Percentiles rank a stretch among this genome's conserved stretches.
These are phyloP conservation scores for Hyperoplus lanceolatus DNA, from an alignment of 2,797 vertebrate species.

Conservation along the genomic window DNA sequence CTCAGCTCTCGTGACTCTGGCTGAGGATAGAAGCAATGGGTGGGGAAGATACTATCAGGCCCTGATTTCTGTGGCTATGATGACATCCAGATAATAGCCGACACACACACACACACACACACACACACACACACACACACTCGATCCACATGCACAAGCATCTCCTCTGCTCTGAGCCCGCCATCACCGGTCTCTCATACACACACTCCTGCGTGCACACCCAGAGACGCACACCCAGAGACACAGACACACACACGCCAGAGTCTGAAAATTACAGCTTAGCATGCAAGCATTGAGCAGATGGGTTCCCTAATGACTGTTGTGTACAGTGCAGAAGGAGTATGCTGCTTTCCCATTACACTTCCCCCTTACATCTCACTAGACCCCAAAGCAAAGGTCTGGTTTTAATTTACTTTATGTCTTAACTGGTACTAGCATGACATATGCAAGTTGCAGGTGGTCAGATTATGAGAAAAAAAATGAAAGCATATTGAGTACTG, in stretches of 20 bases:
- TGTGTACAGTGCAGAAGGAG: constrained; percentile 85
- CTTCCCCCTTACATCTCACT: constrained; percentile 66
- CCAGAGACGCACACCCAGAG: constrained; percentile 40
- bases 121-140: constrained; percentile 33
- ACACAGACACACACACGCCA: constrained; percentile 82
- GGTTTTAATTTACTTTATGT: constrained; percentile 83
- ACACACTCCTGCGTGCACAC: constrained; percentile 40
- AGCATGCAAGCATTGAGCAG: constrained; percentile 88
- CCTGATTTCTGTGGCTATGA: constrained; percentile 86
- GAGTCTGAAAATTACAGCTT: constrained; percentile 88
- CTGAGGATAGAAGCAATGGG: constrained; percentile 80
- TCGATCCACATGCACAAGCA: constrained; percentile 41
- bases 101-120: constrained; percentile 30
- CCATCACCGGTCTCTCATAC: constrained; percentile 75
- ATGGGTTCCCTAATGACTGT: constrained; percentile 88
- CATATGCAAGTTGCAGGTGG: constrained; percentile 81
- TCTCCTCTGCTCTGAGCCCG: constrained; percentile 44
- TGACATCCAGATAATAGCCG: constrained; percentile 84
- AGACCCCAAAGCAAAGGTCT: constrained; percentile 77
- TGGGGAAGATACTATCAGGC: constrained; percentile 84
- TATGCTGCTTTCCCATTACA: constrained; percentile 79
- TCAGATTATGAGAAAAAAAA: constrained; percentile 57
- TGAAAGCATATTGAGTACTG: constrained; percentile 50
- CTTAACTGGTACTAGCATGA: constrained; percentile 79
- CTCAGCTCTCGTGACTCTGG: constrained; percentile 84